Evolutionary conservation across 2,113 vertebrate genomes (phyloP), one percentile per base, ranked within the genome.

Genomic region (Pelecanus crispus): DNA sequence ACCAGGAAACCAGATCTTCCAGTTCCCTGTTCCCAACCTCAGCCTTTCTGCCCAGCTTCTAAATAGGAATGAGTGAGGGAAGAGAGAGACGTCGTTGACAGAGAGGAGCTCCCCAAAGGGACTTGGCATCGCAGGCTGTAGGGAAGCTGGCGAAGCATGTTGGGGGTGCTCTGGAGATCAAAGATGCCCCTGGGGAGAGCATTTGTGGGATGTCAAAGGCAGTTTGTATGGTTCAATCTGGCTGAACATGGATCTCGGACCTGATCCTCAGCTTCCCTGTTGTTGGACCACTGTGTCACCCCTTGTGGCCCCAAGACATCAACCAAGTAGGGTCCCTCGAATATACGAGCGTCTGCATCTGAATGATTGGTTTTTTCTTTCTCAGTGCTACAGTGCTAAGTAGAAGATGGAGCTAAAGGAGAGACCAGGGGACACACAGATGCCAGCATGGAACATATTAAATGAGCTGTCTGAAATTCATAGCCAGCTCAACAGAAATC

Each of bases 201-300:
- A 34, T 82, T 1, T 82, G 38, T 75, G 38, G 36, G 28, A 79
- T 0, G 0, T 58, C 0, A 3, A 19, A 92, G 14, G 11, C 2
- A 1, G 5, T 80, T 63, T 83, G 7, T 45, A 9, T 17, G 29
- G 44, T 65, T 86, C 56, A 65, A 29, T 5, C 15, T 49, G 61
- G 10, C 28, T 83, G 70, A 90, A 66, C 68, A 28, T 40, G 31
- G 9, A 85, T 70, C 18, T 90, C 18, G 19, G 24, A 81, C 6
- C 10, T 62, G 45, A 84, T 84, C 21, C 16, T 73, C 40, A 34
- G 10, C 53, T 90, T 73, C n/a, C 11, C 42, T 75, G 2, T 49
- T 93, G n/a, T 55, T 7, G 0, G 1, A 50, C 10, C 20, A 13
- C 21, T 52, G 20, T 52, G 11, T 49, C 22, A 65, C 3, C 22